phyloP scores from a whole-genome alignment of 2,888 invertebrate genomes.

The Apamea anceps region DNA sequence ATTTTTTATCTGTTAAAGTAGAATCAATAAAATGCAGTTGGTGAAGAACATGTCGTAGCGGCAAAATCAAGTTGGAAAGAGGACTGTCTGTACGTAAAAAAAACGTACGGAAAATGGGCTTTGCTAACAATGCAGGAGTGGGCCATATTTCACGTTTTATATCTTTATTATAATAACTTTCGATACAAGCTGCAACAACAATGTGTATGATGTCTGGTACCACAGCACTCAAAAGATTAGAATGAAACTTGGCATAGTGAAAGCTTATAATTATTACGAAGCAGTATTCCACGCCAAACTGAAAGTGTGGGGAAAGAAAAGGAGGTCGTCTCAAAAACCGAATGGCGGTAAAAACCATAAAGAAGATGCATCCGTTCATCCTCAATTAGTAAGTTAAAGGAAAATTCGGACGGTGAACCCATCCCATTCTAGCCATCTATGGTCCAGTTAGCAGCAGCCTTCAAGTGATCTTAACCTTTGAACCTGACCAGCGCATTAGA shows the following conservation, averaged over 20 bases:
- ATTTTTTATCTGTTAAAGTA: slow-evolving; percentile 13
- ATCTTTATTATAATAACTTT: not conserved
- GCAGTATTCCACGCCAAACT: slow-evolving; percentile 13
- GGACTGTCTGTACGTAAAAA: not conserved
- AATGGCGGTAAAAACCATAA: not conserved
- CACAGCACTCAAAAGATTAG: not conserved
- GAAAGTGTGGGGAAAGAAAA: slow-evolving; percentile 17
- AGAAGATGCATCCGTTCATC: not conserved
- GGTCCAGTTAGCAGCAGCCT: slow-evolving; percentile 2
- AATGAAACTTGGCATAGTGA: slow-evolving; percentile 34
- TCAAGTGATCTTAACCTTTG: slow-evolving; percentile 9
- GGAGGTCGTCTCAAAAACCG: slow-evolving; percentile 11
- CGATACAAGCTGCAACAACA: not conserved
- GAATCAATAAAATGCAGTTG: not conserved
- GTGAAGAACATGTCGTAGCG: not conserved
- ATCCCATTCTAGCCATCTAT: not conserved
- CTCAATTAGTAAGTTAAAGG: not conserved
- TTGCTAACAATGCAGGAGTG: not conserved
- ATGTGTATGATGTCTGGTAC: no score
- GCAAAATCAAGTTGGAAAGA: not conserved
- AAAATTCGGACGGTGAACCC: not conserved
- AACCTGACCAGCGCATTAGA: slow-evolving; percentile 17
- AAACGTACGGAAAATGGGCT: not conserved
- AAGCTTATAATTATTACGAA: slow-evolving; percentile 26
- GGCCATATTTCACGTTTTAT: not conserved